Base-by-base conservation (phyloP, 2,113 vertebrate species). In the Xiphophorus hellerii region DNA sequence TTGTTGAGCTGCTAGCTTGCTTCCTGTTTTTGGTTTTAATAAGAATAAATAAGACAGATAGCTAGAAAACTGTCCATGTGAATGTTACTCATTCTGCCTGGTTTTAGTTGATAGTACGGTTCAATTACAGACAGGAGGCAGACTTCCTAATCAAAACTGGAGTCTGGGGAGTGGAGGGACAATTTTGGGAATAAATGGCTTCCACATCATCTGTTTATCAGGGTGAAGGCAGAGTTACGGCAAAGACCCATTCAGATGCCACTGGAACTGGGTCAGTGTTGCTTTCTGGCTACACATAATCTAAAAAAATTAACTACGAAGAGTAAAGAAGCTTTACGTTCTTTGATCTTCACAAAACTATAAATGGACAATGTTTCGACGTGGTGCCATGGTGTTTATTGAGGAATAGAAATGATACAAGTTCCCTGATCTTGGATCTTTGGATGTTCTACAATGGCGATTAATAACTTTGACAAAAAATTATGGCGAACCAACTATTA, bases 221-320 rank as follows among this genome's bases (percentile, higher is more conserved):
- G 71, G 62, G 62, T 33, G 22, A 51, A 73, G 61, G 39, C 20
- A 64, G 61, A 33, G 62, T 62, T 29, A 42, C 25, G 35, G 70
- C 33, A 20, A 11, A n/a, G 14, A n/a, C 30, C 9, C 27, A 29
- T 64, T 12, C 3, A 13, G 37, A 29, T 61, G 60, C 37, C 28
- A 31, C 28, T 48, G 39, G 39, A 73, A 73, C 20, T 64, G 71
- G 71, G 71, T 64, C 71, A 73, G 62, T 27, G 22, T 13, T 51
- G 29, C 44, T 64, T 33, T 64, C 62, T 20, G 31, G 20, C 27
- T n/a, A 25, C 4, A 25, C 48, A 48, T 62, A n/a, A 33, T 42
- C 62, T 33, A 17, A 14, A 20, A 20, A 42, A 35, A 30, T n/a
- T 1, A 35, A 35, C 27, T 61, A 33, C 15, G 25, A 27, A 71